These are phyloP conservation scores for Trilocha varians DNA, from an alignment of 2,888 invertebrate species.

Conservation along the genomic window DNA sequence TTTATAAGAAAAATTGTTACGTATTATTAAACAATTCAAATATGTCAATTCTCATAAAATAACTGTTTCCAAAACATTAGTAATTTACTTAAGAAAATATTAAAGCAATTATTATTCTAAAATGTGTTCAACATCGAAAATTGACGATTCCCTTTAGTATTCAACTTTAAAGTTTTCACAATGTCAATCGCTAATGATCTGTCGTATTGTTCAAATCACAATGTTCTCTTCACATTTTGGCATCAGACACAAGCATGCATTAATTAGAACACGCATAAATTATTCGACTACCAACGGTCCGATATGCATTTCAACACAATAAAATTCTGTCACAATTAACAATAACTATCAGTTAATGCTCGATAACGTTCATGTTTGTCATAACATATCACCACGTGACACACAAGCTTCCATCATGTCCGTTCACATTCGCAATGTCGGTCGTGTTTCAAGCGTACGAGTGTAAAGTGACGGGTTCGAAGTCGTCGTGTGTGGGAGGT, in stretches of 20 bases:
- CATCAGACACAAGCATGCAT: not conserved
- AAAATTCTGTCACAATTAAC: not conserved
- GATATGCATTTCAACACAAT: conserved; percentile 5
- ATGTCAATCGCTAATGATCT: not conserved
- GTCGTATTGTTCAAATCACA: not conserved
- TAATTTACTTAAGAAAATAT: not conserved
- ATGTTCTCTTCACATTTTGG: not conserved
- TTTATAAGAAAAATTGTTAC: not conserved
- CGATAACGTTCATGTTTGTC: not conserved
- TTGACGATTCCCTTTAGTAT: too few species aligned
- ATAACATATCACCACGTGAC: too few species aligned
- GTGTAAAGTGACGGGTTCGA: conserved; percentile 71
- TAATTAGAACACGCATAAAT: not conserved
- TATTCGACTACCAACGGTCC: not conserved
- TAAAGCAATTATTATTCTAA: not conserved
- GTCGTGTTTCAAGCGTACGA: conserved; percentile 49
- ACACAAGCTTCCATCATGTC: not conserved
- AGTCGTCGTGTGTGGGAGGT: conserved; percentile 74
- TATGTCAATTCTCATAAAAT: not conserved
- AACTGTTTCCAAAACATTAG: not conserved
- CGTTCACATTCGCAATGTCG: conserved; percentile 1
- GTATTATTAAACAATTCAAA: not conserved
- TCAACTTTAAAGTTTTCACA: too few species aligned
- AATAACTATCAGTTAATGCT: not conserved
- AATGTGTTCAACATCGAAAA: not conserved